A percentile compares a stretch with the other conserved stretches of the same genome.
Evolutionary conservation across 1,140 invertebrate species (phyloP).

Genomic region (Macrobrachium rosenbergii): DNA sequence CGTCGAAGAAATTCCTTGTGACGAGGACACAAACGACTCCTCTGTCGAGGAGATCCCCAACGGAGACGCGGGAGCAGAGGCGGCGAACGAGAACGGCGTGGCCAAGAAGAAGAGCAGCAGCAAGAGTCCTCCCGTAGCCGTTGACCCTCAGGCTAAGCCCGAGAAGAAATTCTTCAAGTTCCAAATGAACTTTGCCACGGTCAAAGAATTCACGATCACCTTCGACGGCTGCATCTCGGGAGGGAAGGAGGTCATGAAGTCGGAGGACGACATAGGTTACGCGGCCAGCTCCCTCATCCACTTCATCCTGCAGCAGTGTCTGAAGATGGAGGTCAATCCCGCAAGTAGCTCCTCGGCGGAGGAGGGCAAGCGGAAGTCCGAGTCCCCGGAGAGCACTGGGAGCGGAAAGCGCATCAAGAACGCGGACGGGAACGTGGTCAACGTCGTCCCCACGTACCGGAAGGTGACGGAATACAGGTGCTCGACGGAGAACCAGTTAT

Average conservation of each 20-base stretch:
- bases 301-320: conserved; percentile 44
- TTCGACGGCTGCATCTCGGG: conserved; percentile 38
- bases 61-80: no score
- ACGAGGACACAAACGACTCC: no score
- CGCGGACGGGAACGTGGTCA: conserved; percentile 32
- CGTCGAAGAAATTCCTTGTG: no score
- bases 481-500: conserved; percentile 14
- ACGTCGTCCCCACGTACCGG: conserved; percentile 11
- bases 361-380: conserved; percentile 32
- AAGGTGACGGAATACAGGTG: conserved; percentile 34
- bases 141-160: neutral
- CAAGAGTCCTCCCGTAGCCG: no score
- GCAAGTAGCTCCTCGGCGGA: neutral
- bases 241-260: conserved; percentile 18
- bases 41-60: no score
- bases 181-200: neutral
- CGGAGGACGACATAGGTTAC: conserved; percentile 38
- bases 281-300: conserved; percentile 42
- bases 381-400: conserved; percentile 9
- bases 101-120: no score
- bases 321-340: conserved; percentile 41
- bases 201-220: conserved; percentile 40
- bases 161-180: conserved; percentile 14
- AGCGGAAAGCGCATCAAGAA: conserved; percentile 22
- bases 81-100: no score